Evolutionary conservation across 2,797 vertebrate genomes (phyloP).

Genomic region (Sebastiscus tertius): DNA sequence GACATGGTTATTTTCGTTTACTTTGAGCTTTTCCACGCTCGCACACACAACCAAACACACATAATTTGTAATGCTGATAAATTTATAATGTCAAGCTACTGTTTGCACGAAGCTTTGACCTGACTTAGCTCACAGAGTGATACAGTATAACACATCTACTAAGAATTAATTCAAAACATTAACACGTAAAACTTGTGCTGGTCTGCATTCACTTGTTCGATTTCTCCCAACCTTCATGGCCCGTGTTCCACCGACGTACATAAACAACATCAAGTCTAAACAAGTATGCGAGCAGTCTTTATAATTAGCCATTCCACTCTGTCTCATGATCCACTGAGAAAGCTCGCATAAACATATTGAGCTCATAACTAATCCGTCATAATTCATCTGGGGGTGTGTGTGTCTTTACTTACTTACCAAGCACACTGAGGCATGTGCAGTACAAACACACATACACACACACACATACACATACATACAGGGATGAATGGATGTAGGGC

Average conservation of each 20-base stretch:
- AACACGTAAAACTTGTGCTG: neutral
- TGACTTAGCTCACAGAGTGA: neutral
- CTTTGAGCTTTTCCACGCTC: conserved; percentile 22
- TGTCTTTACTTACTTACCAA: neutral
- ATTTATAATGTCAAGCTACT: neutral
- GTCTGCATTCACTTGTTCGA: neutral
- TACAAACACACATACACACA: neutral
- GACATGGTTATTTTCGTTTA: conserved; percentile 1
- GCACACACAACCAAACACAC: neutral
- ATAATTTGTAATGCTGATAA: neutral
- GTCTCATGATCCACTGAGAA: conserved; percentile 27
- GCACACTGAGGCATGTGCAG: neutral
- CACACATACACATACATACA: neutral
- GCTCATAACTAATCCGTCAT: conserved; percentile 36
- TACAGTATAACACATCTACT: neutral
- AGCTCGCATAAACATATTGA: conserved; percentile 31
- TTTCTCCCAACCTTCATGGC: neutral
- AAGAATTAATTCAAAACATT: neutral
- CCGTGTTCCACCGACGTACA: neutral
- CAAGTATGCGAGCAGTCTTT: neutral
- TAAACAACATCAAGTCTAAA: conserved; percentile 20
- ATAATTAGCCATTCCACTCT: conserved; percentile 26
- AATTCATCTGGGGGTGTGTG: conserved; percentile 24
- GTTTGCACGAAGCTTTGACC: neutral
- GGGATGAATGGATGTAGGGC: conserved; percentile 11